A percentile compares a stretch with the other conserved stretches of the same genome.
Conservation (phyloP, 1,140 invertebrate species). For the Gonioctena quinquepunctata region DNA sequence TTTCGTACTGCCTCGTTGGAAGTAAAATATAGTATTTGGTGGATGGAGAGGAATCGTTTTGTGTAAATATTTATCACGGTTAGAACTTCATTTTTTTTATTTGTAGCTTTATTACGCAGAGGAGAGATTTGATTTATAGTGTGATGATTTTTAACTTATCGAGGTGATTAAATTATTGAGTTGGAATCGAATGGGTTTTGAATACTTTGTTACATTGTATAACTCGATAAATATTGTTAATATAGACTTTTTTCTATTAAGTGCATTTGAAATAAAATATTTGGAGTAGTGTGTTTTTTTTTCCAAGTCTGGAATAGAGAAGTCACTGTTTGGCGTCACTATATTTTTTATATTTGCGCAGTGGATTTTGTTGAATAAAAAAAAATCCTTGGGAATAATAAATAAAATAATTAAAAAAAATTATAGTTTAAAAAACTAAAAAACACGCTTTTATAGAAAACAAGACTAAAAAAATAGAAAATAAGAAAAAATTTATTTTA, state of each 20-base stretch:
- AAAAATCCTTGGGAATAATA: neutral
- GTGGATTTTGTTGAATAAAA: neutral
- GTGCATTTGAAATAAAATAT: slow-evolving; percentile 12
- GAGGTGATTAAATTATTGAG: neutral
- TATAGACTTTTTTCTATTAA: slow-evolving; percentile 19
- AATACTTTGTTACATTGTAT: slow-evolving; percentile 9
- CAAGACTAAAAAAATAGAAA: too few species aligned
- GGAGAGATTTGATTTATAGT: slow-evolving; percentile 1
- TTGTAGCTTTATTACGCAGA: neutral
- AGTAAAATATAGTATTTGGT: neutral
- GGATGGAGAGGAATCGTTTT: too few species aligned
- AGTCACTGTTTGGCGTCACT: too few species aligned
- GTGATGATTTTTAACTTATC: slow-evolving; percentile 1
- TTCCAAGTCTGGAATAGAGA: too few species aligned
- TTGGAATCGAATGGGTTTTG: slow-evolving; percentile 2
- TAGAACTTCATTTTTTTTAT: neutral
- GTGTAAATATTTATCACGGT: too few species aligned
- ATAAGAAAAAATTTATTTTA: too few species aligned
- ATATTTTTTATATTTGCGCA: too few species aligned
- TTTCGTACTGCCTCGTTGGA: neutral
- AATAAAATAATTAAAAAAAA: too few species aligned
- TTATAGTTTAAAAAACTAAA: too few species aligned
- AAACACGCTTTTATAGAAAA: too few species aligned
- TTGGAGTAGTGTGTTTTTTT: neutral
- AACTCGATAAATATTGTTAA: slow-evolving; percentile 10